Evolutionary conservation across 1,140 invertebrate species (phyloP), one percentile per base, ranked within the genome.

Genomic region (Cherax quadricarinatus): DNA sequence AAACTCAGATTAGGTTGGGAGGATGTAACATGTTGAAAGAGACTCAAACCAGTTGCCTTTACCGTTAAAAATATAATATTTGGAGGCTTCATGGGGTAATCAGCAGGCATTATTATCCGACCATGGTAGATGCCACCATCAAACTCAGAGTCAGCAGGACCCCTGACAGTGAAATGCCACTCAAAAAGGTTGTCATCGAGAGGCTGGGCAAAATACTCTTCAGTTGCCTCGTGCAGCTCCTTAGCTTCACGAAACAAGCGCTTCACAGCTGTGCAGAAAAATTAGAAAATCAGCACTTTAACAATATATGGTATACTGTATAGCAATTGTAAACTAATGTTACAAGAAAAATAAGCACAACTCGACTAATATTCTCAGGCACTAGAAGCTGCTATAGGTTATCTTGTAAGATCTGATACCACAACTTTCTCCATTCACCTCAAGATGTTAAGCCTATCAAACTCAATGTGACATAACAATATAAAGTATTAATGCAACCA

Each of bases 61-160:
- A 98, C 98, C 30, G 98, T 99, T 30, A 99, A 95, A 88, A 99
- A 95, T 94, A 99, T 98, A 93, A 99, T 98, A 95, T 98, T 98
- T 7, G 98, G 99, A 87, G 99, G 99, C 96, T 99, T 99, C 98
- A 99, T 99, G 5, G 99, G 99, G 95, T 99, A 99, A 94, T 99
- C 98, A 51, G 97, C 96, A 49, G 97, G 97, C 86, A 99, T 95
- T 85, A 99, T 95, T 95, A 99, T 99, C 94, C 98, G 96, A 49
- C 98, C 98, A 95, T 99, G 98, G 95, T 99, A 99, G 91, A 98
- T 96, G 62, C 98, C 98, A 90, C 97, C 97, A 94, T 98, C 97
- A 95, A 98, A 99, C 78, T 98, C 98, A 0, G 97, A 97, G 6
- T 97, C 97, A 60, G 96, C 96, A 51, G 98, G 98, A 18, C 98